Percentiles rank a stretch among this genome's conserved stretches.
Conservation (phyloP, 23 tunicate genomes). For the Styela plicata region DNA sequence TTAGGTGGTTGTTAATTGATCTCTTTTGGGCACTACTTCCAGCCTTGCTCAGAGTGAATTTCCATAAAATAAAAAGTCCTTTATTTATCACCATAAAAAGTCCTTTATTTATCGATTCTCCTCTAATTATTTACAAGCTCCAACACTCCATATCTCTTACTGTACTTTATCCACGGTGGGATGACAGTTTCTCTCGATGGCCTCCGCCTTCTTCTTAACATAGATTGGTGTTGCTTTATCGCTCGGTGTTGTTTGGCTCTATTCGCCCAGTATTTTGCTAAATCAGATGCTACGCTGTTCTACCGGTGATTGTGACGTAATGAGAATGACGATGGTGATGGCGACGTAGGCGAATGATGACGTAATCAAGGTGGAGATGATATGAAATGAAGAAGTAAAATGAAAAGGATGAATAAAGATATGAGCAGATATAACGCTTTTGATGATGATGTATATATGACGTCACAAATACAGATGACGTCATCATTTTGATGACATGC, state of each 20-base stretch:
- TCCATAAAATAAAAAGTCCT: no score
- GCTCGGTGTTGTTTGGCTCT: slow-evolving; percentile 51
- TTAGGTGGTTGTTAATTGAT: no score
- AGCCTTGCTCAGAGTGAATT: no score
- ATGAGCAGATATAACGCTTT: background rate
- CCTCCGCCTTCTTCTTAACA: background rate
- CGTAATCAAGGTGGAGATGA: background rate
- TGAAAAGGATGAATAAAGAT: background rate
- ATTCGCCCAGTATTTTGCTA: slow-evolving; percentile 67
- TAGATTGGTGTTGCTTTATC: slow-evolving; percentile 34
- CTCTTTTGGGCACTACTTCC: no score
- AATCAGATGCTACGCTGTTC: slow-evolving; percentile 56
- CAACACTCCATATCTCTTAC: slow-evolving; percentile 22
- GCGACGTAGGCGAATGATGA: background rate
- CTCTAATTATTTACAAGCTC: no score
- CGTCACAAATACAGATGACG: slow-evolving; percentile 3
- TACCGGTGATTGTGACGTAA: slow-evolving; percentile 21
- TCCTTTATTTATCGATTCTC: no score
- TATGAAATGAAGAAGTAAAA: background rate
- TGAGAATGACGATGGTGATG: background rate
- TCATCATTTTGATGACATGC: background rate
- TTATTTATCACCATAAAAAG: no score
- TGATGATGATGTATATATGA: slow-evolving; percentile 15
- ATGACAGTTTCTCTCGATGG: slow-evolving; percentile 1
- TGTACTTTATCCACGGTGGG: slow-evolving; percentile 68